phyloP scores from a whole-genome alignment of 2,888 invertebrate genomes.

The Nudaria mundana region DNA sequence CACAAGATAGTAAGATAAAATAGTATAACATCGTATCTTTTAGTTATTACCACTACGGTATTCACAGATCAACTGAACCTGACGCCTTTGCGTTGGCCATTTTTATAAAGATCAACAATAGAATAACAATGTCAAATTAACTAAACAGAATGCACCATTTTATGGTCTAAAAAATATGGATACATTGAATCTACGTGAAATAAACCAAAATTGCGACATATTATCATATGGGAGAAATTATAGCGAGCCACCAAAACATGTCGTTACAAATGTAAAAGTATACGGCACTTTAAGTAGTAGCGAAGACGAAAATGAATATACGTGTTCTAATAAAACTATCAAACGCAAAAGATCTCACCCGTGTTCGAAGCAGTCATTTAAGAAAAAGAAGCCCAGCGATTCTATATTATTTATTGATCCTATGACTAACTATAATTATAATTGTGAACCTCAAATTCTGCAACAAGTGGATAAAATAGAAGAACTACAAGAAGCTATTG shows the following conservation, averaged over 20 bases:
- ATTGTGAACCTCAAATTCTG: background rate
- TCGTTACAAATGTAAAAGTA: no score
- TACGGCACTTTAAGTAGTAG: background rate
- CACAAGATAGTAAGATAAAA: no score
- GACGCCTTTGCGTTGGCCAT: no score
- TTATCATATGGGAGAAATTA: no score
- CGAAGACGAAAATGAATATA: background rate
- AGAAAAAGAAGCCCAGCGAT: background rate
- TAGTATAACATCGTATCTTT: no score
- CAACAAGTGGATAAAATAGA: background rate
- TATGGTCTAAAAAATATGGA: conserved; percentile 1
- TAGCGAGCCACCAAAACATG: no score
- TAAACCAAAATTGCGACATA: no score
- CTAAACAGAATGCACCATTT: no score
- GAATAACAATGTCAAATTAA: conserved; percentile 2
- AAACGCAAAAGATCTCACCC: background rate
- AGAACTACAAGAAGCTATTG: background rate
- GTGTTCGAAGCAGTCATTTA: background rate
- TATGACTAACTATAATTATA: background rate
- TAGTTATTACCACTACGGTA: no score
- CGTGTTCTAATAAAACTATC: background rate
- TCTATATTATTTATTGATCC: background rate
- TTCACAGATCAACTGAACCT: no score
- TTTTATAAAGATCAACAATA: no score
- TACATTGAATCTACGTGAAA: background rate